Evolutionary conservation across 2,113 vertebrate species (phyloP).

Genomic region (Mungos mungo): DNA sequence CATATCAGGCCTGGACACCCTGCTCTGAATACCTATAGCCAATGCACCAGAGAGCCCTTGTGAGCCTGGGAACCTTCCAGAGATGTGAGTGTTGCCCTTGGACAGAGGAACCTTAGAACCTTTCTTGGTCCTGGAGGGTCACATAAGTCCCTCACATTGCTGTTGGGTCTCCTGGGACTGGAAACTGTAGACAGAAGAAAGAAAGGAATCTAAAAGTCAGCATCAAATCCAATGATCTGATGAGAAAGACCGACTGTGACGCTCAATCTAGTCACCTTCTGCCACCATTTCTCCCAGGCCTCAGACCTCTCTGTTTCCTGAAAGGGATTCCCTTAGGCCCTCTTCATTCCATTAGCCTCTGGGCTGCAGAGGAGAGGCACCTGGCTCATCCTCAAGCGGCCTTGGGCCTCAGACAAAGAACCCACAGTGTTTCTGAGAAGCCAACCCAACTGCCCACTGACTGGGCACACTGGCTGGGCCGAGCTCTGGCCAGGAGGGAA

Average conservation of each 20-base stretch:
- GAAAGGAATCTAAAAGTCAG: neutral
- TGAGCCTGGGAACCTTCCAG: neutral
- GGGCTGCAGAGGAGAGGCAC: neutral
- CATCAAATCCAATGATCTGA: neutral
- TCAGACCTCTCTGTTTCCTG: neutral
- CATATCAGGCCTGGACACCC: neutral
- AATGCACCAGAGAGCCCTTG: neutral
- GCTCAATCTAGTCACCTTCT: neutral
- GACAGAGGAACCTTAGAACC: neutral
- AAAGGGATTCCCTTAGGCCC: neutral
- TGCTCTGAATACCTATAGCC: neutral
- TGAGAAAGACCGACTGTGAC: neutral
- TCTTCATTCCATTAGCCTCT: neutral
- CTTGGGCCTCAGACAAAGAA: slow-evolving; percentile 66
- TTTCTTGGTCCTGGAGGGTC: neutral
- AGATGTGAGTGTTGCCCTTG: neutral
- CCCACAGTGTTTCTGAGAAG: slow-evolving; percentile 45
- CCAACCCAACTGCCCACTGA: slow-evolving; percentile 52
- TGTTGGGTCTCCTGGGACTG: neutral
- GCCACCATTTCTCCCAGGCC: neutral
- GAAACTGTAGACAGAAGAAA: neutral
- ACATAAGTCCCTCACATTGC: neutral
- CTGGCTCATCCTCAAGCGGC: slow-evolving; percentile 47
- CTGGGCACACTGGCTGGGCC: slow-evolving; percentile 61
- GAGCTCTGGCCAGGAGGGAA: slow-evolving; percentile 53